These are phyloP conservation scores for Amaurobius ferox DNA, from an alignment of 2,888 invertebrate species.

Conservation along the genomic window DNA sequence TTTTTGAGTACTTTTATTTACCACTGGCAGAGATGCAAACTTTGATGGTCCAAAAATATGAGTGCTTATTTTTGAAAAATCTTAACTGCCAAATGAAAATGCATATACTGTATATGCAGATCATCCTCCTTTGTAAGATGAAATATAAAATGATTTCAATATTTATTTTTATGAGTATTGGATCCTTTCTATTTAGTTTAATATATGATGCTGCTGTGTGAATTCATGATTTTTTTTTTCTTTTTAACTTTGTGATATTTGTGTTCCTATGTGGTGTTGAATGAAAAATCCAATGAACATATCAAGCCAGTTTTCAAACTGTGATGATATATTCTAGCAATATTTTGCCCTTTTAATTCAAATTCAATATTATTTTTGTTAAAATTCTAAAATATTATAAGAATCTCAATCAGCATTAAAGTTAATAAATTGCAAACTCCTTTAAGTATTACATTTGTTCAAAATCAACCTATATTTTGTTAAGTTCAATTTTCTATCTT, in stretches of 20 bases:
- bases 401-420: no score
- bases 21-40: not conserved
- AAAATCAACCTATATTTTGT: no score
- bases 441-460: no score
- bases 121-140: not conserved
- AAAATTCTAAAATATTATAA: no score
- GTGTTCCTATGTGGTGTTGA: constrained; percentile 52
- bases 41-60: constrained; percentile 17
- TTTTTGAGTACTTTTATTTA: not conserved
- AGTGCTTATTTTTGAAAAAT: not conserved
- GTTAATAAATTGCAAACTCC: no score
- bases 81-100: constrained; percentile 26
- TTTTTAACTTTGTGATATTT: constrained; percentile 62
- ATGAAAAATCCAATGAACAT: constrained; percentile 37
- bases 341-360: no score
- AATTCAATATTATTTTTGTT: no score
- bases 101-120: not conserved
- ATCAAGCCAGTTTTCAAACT: constrained; percentile 37
- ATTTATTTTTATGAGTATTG: not conserved
- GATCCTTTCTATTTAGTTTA: not conserved
- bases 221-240: constrained; percentile 29
- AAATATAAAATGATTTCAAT: not conserved
- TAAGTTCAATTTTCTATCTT: no score
- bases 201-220: constrained; percentile 22
- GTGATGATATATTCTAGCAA: not conserved